Percentiles rank a stretch among this genome's conserved stretches.
Conservation (phyloP, 2,888 invertebrate species). For the Euzophera pinguis region DNA sequence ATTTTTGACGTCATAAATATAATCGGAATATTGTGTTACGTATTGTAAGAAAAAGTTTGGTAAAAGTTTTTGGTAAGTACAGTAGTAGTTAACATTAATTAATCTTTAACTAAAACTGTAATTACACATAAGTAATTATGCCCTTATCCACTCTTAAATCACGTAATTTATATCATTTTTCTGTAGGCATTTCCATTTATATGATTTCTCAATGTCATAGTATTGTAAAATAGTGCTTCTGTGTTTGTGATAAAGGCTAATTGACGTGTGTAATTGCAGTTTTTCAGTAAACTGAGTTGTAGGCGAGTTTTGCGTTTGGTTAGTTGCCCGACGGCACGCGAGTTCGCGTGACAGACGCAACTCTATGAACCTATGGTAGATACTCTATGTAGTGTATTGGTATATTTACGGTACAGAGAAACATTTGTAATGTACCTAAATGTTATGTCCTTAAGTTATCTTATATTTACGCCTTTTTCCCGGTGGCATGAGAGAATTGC, state of each 20-base stretch:
- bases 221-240: constrained; percentile 29
- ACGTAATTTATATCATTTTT: background rate
- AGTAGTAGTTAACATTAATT: no score
- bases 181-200: background rate
- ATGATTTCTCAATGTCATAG: constrained; percentile 13
- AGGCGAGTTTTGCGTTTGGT: constrained; percentile 42
- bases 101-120: no score
- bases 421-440: constrained; percentile 20
- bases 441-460: no score
- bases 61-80: no score
- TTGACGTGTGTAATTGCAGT: constrained; percentile 38
- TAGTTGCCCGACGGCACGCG: constrained; percentile 63
- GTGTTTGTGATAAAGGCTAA: constrained; percentile 29
- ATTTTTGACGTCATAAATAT: no score
- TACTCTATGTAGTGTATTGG: constrained; percentile 10
- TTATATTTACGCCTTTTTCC: no score
- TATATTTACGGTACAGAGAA: constrained; percentile 10
- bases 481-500: no score
- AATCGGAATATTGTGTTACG: no score
- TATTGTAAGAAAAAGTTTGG: no score
- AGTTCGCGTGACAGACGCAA: constrained; percentile 54
- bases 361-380: constrained; percentile 15
- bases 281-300: constrained; percentile 48
- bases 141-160: background rate
- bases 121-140: no score